Base-by-base conservation (phyloP, 2,113 vertebrate species). In the Tenebrosternarchus preto region DNA sequence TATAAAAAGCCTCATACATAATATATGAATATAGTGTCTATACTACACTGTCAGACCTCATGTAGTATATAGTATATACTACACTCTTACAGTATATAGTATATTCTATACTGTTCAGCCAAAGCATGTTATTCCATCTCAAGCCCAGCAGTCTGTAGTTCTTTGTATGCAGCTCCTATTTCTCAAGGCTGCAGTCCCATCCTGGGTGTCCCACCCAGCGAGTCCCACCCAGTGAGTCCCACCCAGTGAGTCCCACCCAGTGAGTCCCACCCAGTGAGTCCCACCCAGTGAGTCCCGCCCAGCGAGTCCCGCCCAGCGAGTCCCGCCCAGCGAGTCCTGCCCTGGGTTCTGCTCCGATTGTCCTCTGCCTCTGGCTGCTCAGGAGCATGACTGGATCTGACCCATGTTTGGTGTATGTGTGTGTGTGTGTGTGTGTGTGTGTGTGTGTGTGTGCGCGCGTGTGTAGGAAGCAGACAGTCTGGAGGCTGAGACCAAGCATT, bases 401-500 rank as follows among this genome's bases (percentile, higher is more conserved):
- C 76, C 5, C 3, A 0, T 61, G 29, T 22, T 70, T 76, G 55
- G n/a, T n/a, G n/a, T n/a, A n/a, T n/a, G n/a, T n/a, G n/a, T n/a
- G n/a, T n/a, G n/a, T n/a, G n/a, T n/a, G n/a, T n/a, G n/a, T n/a
- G n/a, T n/a, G 57, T 46, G 12, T 55, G n/a, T 77, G n/a, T 46
- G 55, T 53, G 72, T 64, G 43, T 63, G 53, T 77, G 39, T 59
- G 24, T 56, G 33, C 56, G 56, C 64, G 43, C 33, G 75, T 19
- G 25, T 61, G 27, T 89, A 98, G 97, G 96, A 98, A 63, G 95
- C 94, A 0, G 98, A 99, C 74, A 90, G 80, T 0, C 87, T 99
- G 89, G 98, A 99, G 82, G 90, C 91, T 0, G 95, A 94, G 85
- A 93, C 92, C 19, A 98, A 96, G 84, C 94, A 95, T 76, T 98